Base-by-base conservation (phyloP, 2,797 vertebrate genomes). In the Microchirus variegatus region DNA sequence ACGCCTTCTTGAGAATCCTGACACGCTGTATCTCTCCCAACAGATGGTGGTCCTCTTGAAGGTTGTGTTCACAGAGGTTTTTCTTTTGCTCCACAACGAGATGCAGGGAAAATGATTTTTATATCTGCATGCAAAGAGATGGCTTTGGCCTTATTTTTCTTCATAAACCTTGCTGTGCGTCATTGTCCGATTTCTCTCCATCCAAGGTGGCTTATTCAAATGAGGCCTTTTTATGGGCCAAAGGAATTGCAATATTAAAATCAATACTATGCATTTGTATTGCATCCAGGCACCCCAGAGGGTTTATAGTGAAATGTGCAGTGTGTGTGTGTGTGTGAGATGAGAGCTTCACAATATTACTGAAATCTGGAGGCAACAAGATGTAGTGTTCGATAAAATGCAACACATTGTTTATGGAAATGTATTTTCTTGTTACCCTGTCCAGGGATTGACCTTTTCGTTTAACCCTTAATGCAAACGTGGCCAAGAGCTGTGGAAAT, bases 31-130 rank as follows among this genome's bases (percentile, higher is more conserved):
- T 91, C 79, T 82, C 70, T 79, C 45, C 58, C 38, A 16, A 69
- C 84, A 88, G 77, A 88, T 81, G 83, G 73, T 68, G 54, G 52
- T 45, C 67, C 61, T 62, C 71, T 75, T 63, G 73, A 67, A 83
- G 68, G 53, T 73, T 76, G 66, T 71, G 68, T 76, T 45, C 56
- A 68, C 63, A 48, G 17, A 26, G 44, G 40, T 53, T 78, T 53
- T 64, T 65, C 76, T 71, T 74, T 55, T 71, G 72, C 45, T 55
- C 65, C 7, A 42, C 1, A 13, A 42, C 12, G 12, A 22, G 58
- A 59, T 40, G 47, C 47, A 17, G 58, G 44, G 46, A 77, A 65
- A 75, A 70, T 66, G 46, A 69, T 75, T 49, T 62, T 40, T 3
- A 26, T 54, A 73, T 77, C 74, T 77, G 67, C 67, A 82, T 83